Conservation (phyloP, 2,113 vertebrate species). For the Plectropomus leopardus region DNA sequence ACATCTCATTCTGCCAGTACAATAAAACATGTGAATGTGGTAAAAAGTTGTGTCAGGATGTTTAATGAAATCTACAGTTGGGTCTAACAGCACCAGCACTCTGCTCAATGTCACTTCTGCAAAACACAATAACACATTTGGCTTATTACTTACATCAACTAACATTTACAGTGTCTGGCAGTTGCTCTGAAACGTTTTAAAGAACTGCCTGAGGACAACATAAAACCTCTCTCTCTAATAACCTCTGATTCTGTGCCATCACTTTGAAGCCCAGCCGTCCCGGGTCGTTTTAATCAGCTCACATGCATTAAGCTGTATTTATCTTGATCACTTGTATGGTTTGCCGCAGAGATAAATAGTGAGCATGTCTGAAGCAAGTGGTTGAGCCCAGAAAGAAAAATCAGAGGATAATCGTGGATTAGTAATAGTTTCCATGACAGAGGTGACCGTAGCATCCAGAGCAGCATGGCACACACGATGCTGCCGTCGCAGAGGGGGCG, state of each 20-base stretch:
- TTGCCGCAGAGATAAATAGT: conserved; percentile 72
- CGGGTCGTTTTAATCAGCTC: conserved; percentile 67
- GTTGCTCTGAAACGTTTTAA: conserved; percentile 33
- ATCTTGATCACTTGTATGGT: conserved; percentile 69
- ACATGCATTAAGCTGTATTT: conserved; percentile 62
- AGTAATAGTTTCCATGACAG: conserved; percentile 85
- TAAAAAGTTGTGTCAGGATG: conserved; percentile 26
- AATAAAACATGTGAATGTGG: conserved; percentile 16
- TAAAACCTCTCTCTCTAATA: conserved; percentile 41
- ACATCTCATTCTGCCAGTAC: conserved; percentile 1
- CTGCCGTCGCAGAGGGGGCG: conserved; percentile 45
- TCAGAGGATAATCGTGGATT: conserved; percentile 63
- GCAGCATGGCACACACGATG: conserved; percentile 67
- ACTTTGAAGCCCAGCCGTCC: conserved; percentile 66
- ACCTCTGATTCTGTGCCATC: conserved; percentile 49
- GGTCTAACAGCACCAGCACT: conserved; percentile 18
- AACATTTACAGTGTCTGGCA: conserved; percentile 36
- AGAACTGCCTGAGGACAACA: conserved; percentile 46
- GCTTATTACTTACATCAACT: conserved; percentile 28
- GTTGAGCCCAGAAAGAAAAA: conserved; percentile 61
- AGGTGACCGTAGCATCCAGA: conserved; percentile 63
- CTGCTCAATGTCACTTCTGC: conserved; percentile 37
- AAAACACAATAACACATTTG: conserved; percentile 43
- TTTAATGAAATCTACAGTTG: conserved; percentile 55
- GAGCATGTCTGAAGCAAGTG: conserved; percentile 60